Base-by-base conservation (phyloP, 2,888 invertebrate species). In the Steinernema hermaphroditum region DNA sequence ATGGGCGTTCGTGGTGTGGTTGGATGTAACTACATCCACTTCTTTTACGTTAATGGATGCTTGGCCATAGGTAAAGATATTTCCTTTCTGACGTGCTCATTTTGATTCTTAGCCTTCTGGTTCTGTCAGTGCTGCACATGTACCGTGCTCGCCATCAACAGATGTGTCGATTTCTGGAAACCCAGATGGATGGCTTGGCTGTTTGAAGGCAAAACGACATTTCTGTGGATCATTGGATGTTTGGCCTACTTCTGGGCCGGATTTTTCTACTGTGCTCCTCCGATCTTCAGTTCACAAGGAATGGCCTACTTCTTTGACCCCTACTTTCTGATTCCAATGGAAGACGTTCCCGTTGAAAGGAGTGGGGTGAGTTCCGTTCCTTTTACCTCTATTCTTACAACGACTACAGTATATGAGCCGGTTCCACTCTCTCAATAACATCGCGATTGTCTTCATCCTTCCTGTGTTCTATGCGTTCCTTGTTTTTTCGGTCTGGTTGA, bases 1-100 rank as follows among this genome's bases (percentile, higher is more conserved):
- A 49, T 76, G 22, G 37, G 69, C 16, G 41, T 77, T 22, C n/a
- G 69, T 43, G 76, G 76, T 0, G 75, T 57, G 6, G 76, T 77
- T 19, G 77, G 68, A 27, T 76, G 76, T 34, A 41, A 44, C 12
- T n/a, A 34, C 34, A 69, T 77, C 0, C 41, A 70, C 27, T 72
- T 77, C n/a, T n/a, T 49, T 19, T 49, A 49, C 19, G 6, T 49
- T 49, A 19, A 6, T n/a, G 49, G 49, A 49, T 8, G 14, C 19
- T 9, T 49, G 19, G 49, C 6, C 49, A 19, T 49, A n/a, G 49
- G 49, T 49, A 49, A n/a, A 19, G 12, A n/a, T 49, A 19, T n/a
- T 14, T 41, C 9, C 14, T 6, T 49, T 49, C 49, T 12, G 9
- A 19, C 9, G 19, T 6, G 19, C 49, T n/a, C 9, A 49, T 49